phyloP scores from a whole-genome alignment of 1,140 invertebrate species.

The Diabrotica undecimpunctata region DNA sequence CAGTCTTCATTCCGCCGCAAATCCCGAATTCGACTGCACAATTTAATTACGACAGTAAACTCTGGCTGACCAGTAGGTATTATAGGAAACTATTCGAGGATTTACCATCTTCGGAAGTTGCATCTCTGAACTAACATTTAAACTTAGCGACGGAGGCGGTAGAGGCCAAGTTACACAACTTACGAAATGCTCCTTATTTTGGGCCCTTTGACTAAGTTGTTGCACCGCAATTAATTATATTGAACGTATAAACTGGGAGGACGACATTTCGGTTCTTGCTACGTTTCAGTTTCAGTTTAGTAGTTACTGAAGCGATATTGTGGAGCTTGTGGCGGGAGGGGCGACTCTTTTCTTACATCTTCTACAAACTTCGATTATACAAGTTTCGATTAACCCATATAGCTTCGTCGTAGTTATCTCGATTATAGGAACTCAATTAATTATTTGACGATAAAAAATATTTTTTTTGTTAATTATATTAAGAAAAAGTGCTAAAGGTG shows the following conservation, averaged over 20 bases:
- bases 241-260: slow-evolving; percentile 16
- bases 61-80: slow-evolving; percentile 42
- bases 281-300: slow-evolving; percentile 17
- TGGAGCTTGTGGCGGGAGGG: neutral
- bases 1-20: slow-evolving; percentile 32
- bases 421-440: too few species aligned
- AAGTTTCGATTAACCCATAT: too few species aligned
- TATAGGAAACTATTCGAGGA: slow-evolving; percentile 43
- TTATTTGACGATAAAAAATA: too few species aligned
- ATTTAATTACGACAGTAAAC: slow-evolving; percentile 43
- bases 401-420: too few species aligned
- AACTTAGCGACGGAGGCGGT: slow-evolving; percentile 27
- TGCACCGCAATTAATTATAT: slow-evolving; percentile 23
- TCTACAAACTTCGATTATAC: neutral
- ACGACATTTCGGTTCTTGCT: slow-evolving; percentile 17
- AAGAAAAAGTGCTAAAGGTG: too few species aligned
- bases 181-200: slow-evolving; percentile 16
- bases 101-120: slow-evolving; percentile 41
- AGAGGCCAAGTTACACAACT: slow-evolving; percentile 13
- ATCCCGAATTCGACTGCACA: slow-evolving; percentile 39
- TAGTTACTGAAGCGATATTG: slow-evolving; percentile 12
- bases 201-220: slow-evolving; percentile 22
- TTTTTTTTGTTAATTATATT: too few species aligned
- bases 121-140: slow-evolving; percentile 37
- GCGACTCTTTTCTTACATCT: neutral